Conservation (phyloP, 1,140 invertebrate species). For the Rhynchophorus ferrugineus region DNA sequence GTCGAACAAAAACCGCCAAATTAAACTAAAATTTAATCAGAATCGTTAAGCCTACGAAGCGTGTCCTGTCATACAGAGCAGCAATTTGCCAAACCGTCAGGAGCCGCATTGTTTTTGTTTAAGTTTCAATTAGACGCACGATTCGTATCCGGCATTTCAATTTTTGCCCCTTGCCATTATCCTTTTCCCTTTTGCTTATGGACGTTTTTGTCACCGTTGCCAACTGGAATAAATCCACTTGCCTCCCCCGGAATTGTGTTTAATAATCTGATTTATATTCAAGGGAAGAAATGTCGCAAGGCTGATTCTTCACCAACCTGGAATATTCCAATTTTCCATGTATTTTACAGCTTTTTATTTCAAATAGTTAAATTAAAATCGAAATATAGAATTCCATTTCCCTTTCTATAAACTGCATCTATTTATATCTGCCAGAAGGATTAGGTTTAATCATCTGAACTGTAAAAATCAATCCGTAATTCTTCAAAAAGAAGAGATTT, state of each 20-base stretch:
- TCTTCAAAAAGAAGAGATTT: too few relatives aligned
- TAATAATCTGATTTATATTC: background rate
- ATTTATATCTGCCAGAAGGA: too few relatives aligned
- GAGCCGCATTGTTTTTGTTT: conserved; percentile 17
- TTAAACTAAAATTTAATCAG: background rate
- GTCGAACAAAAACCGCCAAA: background rate
- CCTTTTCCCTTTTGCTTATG: conserved; percentile 15
- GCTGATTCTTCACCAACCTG: too few relatives aligned
- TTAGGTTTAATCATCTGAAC: too few relatives aligned
- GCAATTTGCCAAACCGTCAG: conserved; percentile 20
- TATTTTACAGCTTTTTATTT: too few relatives aligned
- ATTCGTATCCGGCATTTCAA: conserved; percentile 21
- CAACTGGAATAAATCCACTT: background rate
- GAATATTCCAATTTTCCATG: too few relatives aligned
- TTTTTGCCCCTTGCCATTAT: conserved; percentile 19
- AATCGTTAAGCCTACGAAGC: conserved; percentile 3
- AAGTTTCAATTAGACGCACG: conserved; percentile 22
- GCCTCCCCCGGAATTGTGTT: background rate
- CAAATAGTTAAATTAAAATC: too few relatives aligned
- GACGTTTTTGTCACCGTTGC: background rate
- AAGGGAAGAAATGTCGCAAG: background rate
- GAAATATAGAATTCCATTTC: too few relatives aligned
- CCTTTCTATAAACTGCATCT: too few relatives aligned
- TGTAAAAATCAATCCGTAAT: too few relatives aligned
- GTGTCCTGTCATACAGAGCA: conserved; percentile 16